Evolutionary conservation across 1,140 invertebrate species (phyloP).

Genomic region (Scaptomyza montana): DNA sequence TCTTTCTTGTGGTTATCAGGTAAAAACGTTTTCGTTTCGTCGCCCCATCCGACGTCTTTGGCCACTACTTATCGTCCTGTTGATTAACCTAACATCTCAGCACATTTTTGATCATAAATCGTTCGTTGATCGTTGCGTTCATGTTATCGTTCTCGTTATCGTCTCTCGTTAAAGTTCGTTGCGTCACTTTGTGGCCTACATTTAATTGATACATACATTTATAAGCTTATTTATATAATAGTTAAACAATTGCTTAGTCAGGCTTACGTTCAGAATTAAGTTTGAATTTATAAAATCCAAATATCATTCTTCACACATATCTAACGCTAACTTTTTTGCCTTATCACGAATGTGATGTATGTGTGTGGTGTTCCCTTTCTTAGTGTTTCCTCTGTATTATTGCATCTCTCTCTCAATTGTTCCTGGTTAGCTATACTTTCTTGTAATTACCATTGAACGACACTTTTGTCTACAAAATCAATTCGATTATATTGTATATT

Average conservation of each 20-base stretch:
- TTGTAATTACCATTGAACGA: constrained; percentile 72
- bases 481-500: constrained; percentile 45
- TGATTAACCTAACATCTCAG: constrained; percentile 44
- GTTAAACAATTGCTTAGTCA: constrained; percentile 44
- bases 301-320: constrained; percentile 43
- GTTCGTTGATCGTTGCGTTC: constrained; percentile 62
- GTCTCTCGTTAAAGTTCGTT: constrained; percentile 65
- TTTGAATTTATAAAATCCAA: constrained; percentile 13
- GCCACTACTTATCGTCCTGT: constrained; percentile 48
- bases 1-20: constrained; percentile 66
- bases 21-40: constrained; percentile 58
- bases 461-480: constrained; percentile 40
- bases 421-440: constrained; percentile 36
- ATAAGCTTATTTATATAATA: constrained; percentile 28
- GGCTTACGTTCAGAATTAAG: constrained; percentile 33
- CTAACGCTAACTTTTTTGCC: constrained; percentile 10
- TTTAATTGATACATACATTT: not conserved
- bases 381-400: constrained; percentile 28
- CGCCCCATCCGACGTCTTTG: constrained; percentile 32
- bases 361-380: constrained; percentile 22
- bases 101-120: constrained; percentile 51
- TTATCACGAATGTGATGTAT: constrained; percentile 7
- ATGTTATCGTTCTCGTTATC: constrained; percentile 61
- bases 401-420: constrained; percentile 9
- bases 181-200: constrained; percentile 13